Evolutionary conservation across 2,888 invertebrate genomes (phyloP).

Genomic region (Allacma fusca): DNA sequence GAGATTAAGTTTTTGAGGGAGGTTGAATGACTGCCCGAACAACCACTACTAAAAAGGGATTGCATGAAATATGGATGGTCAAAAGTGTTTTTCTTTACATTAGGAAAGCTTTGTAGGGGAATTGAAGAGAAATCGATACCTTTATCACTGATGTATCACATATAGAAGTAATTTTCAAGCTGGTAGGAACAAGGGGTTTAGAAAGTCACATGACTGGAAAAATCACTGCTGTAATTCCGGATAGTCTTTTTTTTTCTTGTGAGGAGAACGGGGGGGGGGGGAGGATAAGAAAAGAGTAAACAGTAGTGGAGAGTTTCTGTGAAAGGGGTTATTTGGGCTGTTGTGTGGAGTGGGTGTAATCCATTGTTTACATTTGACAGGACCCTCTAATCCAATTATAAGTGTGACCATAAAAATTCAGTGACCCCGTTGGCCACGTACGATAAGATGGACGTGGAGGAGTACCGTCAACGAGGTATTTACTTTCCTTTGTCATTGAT

Average conservation of each 20-base stretch:
- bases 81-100: no score
- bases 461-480: conserved; percentile 63
- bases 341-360: conserved; percentile 36
- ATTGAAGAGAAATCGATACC: background rate
- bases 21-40: no score
- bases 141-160: background rate
- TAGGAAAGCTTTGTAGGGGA: no score
- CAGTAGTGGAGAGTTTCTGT: background rate
- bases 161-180: no score
- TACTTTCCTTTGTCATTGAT: conserved; percentile 46
- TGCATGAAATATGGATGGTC: no score
- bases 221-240: background rate
- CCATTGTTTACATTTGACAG: conserved; percentile 61
- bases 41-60: no score
- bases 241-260: background rate
- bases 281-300: conserved; percentile 22
- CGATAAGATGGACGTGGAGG: conserved; percentile 63
- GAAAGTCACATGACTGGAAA: no score
- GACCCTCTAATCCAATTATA: conserved; percentile 61
- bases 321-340: background rate
- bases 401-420: conserved; percentile 59
- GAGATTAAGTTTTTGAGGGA: no score
- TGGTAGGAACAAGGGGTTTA: no score
- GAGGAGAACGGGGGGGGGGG: background rate
- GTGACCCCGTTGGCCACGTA: conserved; percentile 50